These are phyloP conservation scores for Ovis canadensis DNA, from an alignment of 2,113 vertebrate genomes.

Conservation along the genomic window DNA sequence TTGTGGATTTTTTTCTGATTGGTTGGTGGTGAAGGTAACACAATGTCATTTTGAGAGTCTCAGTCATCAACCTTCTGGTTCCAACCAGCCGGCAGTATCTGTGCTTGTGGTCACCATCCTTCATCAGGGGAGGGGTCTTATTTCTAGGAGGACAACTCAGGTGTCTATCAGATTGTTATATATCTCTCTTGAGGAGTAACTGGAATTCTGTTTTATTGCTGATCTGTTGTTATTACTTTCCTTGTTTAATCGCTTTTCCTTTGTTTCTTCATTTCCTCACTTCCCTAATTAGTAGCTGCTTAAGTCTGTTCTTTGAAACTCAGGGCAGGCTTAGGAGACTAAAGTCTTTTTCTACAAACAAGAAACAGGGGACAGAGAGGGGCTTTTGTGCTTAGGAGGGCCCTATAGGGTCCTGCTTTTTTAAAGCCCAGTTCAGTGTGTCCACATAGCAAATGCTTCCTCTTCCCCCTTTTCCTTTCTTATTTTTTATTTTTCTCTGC, in stretches of 20 bases:
- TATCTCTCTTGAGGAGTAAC: not conserved
- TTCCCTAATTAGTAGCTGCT: not conserved
- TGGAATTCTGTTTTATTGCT: not conserved
- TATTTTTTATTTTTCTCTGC: not conserved
- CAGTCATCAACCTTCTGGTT: not conserved
- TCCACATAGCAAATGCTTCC: not conserved
- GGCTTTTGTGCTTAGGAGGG: not conserved
- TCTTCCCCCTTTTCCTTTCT: not conserved
- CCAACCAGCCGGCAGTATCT: not conserved
- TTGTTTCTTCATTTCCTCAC: not conserved
- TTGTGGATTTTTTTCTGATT: not conserved
- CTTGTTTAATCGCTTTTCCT: not conserved
- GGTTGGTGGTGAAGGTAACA: not conserved
- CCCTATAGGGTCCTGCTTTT: not conserved
- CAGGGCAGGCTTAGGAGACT: not conserved
- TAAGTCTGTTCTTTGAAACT: not conserved
- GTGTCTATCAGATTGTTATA: not conserved
- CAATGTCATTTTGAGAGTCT: not conserved
- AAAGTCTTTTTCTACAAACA: not conserved
- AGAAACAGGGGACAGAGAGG: not conserved
- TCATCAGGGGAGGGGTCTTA: not conserved
- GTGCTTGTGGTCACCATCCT: not conserved
- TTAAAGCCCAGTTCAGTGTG: not conserved
- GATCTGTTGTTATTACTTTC: not conserved
- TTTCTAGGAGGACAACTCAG: not conserved